These are phyloP conservation scores for Rhodeus uyekii DNA, from an alignment of 2,797 vertebrate genomes.

Conservation along the genomic window DNA sequence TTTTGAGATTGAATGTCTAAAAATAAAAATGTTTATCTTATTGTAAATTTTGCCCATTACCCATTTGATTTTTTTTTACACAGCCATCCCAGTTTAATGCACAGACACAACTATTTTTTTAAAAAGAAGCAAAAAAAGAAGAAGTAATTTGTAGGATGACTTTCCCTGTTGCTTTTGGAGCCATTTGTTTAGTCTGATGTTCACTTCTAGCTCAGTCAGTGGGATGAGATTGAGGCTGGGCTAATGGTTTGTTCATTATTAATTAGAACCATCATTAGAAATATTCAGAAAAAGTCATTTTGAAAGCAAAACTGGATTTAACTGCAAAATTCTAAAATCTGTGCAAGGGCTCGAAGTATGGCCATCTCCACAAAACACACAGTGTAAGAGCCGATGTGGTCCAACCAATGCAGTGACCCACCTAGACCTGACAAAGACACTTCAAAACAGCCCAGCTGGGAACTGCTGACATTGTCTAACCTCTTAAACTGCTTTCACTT, in stretches of 20 bases:
- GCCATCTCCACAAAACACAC: constrained; percentile 6
- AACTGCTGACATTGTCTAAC: constrained; percentile 28
- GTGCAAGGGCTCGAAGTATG: constrained; percentile 1
- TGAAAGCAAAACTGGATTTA: not conserved
- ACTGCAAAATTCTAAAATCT: not conserved
- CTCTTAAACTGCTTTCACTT: not conserved
- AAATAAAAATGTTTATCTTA: too few species aligned
- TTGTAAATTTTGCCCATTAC: not conserved
- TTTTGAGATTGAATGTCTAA: not conserved
- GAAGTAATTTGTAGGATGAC: not conserved
- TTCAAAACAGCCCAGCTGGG: constrained; percentile 12
- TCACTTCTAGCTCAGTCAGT: not conserved
- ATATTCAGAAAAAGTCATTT: not conserved
- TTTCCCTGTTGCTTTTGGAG: not conserved
- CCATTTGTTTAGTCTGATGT: not conserved
- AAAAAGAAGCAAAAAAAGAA: not conserved
- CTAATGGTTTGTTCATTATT: not conserved
- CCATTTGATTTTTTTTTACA: not conserved
- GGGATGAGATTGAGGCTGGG: not conserved
- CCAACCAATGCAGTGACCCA: constrained; percentile 2
- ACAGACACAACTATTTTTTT: not conserved
- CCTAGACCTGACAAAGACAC: constrained; percentile 10
- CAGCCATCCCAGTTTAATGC: not conserved
- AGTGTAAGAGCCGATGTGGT: not conserved
- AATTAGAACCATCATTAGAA: not conserved